phyloP scores from a whole-genome alignment of 2,888 invertebrate species.

The Cybosia mesomella region DNA sequence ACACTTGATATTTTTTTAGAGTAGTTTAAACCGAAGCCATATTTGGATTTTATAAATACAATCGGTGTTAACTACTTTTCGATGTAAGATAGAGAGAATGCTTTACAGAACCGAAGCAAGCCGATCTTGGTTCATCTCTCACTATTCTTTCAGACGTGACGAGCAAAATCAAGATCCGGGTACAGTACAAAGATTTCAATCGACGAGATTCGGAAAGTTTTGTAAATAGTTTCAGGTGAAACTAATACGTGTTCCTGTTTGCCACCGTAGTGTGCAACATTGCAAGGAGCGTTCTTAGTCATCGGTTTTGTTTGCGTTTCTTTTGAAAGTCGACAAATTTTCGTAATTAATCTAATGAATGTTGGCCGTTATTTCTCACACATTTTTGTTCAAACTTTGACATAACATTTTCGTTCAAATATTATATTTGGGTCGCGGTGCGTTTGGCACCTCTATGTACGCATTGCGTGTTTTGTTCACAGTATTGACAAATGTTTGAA shows the following conservation, averaged over 20 bases:
- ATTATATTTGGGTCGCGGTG: conserved; percentile 49
- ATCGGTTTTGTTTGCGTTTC: neutral
- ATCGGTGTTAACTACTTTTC: too few relatives aligned
- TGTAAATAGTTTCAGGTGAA: too few relatives aligned
- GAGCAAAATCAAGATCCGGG: too few relatives aligned
- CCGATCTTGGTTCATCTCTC: too few relatives aligned
- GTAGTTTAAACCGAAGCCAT: too few relatives aligned
- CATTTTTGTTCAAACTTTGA: conserved; percentile 44
- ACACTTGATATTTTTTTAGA: too few relatives aligned
- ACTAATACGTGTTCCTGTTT: neutral
- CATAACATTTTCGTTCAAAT: conserved; percentile 53
- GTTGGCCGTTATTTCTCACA: conserved; percentile 23
- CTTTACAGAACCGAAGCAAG: too few relatives aligned
- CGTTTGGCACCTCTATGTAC: conserved; percentile 45
- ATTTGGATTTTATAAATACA: too few relatives aligned
- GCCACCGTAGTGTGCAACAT: neutral
- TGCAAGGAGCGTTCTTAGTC: neutral
- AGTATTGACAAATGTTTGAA: conserved; percentile 45
- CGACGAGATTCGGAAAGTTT: too few relatives aligned
- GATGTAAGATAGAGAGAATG: too few relatives aligned
- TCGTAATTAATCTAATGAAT: conserved; percentile 35
- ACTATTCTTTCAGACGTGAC: too few relatives aligned
- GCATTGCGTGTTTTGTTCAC: conserved; percentile 48
- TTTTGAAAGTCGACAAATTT: conserved; percentile 22
- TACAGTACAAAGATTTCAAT: too few relatives aligned